Conservation (phyloP, 2,888 invertebrate species). For the Volucella bombylans region DNA sequence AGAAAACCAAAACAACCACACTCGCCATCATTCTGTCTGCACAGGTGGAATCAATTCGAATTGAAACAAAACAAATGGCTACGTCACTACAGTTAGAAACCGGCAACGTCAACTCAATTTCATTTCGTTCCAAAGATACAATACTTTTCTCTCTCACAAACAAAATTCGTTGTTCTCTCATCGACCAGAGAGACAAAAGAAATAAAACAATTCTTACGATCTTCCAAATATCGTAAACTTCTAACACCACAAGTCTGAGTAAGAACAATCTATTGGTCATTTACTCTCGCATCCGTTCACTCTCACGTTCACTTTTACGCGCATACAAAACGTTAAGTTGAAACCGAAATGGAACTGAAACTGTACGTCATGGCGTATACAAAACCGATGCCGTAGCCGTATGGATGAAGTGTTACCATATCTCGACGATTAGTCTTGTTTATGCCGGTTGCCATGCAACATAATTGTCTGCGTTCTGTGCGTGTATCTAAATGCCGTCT, state of each 20-base stretch:
- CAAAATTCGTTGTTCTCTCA: neutral
- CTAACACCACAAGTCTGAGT: conserved; percentile 28
- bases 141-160: conserved; percentile 4
- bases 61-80: conserved; percentile 71
- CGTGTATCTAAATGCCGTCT: conserved; percentile 62
- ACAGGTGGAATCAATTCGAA: conserved; percentile 58
- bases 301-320: conserved; percentile 18
- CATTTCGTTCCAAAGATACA: conserved; percentile 11
- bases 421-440: conserved; percentile 78
- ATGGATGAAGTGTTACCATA: conserved; percentile 69
- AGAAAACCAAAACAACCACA: conserved; percentile 1
- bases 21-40: conserved; percentile 58
- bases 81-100: conserved; percentile 58
- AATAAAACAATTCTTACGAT: conserved; percentile 37
- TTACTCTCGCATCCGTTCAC: conserved; percentile 24
- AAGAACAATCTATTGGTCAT: neutral
- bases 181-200: too few species aligned
- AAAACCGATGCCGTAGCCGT: conserved; percentile 62
- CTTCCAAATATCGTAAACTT: conserved; percentile 53
- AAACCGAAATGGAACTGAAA: conserved; percentile 53
- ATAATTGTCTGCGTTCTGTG: conserved; percentile 73
- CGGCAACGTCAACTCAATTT: conserved; percentile 60
- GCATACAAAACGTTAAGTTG: conserved; percentile 22
- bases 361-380: conserved; percentile 35
- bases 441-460: conserved; percentile 79